Conservation (phyloP, 2,888 invertebrate species). For the Aleiodes alternator region DNA sequence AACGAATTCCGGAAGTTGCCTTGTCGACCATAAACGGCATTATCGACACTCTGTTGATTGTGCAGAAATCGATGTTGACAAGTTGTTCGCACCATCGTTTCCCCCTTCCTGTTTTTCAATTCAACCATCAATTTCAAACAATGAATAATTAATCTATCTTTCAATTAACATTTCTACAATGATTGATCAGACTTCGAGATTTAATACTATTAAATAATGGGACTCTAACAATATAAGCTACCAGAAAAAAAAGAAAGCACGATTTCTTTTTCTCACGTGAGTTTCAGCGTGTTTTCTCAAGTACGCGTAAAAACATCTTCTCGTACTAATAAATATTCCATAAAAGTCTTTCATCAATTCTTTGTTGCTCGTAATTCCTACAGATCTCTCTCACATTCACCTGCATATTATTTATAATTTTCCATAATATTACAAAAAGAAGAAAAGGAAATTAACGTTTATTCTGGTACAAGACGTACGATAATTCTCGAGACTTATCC, state of each 20-base stretch:
- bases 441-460: not conserved
- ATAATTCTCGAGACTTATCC: constrained; percentile 7
- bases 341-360: not conserved
- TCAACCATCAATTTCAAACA: too few relatives aligned
- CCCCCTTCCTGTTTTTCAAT: too few relatives aligned
- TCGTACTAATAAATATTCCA: not conserved
- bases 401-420: not conserved
- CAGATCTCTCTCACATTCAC: not conserved
- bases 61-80: too few relatives aligned
- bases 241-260: constrained; percentile 5
- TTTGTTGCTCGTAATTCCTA: not conserved
- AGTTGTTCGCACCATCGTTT: too few relatives aligned
- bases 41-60: too few relatives aligned
- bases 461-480: not conserved
- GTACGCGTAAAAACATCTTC: not conserved
- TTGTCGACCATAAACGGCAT: too few relatives aligned
- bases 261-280: constrained; percentile 6
- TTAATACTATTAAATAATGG: too few relatives aligned
- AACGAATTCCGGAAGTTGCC: too few relatives aligned
- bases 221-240: too few relatives aligned
- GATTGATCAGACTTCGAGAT: too few relatives aligned
- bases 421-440: not conserved
- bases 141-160: too few relatives aligned
- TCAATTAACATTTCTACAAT: too few relatives aligned
- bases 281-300: not conserved